Percentiles rank a stretch among this genome's conserved stretches.
Evolutionary conservation across 1,140 invertebrate genomes (phyloP).

Genomic region (Cyphomyrmex costatus): DNA sequence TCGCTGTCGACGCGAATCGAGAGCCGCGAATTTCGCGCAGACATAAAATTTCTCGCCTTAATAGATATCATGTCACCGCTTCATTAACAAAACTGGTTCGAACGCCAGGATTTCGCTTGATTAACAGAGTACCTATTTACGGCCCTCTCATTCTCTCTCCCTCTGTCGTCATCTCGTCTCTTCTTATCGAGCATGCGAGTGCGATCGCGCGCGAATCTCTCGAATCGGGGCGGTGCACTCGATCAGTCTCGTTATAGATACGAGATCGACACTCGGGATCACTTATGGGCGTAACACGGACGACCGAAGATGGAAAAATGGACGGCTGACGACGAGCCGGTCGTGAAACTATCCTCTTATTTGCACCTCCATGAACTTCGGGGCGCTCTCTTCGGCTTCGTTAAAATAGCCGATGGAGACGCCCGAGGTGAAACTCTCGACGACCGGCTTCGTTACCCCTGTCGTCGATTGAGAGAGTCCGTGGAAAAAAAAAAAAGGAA

Average conservation of each 20-base stretch:
- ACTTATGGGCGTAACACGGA: constrained; percentile 68
- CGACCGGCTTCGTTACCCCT: constrained; percentile 50
- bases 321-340: constrained; percentile 69
- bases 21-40: constrained; percentile 47
- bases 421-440: constrained; percentile 68
- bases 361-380: constrained; percentile 60
- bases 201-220: constrained; percentile 26
- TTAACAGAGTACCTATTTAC: constrained; percentile 62
- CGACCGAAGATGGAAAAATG: constrained; percentile 71
- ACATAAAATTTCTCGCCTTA: constrained; percentile 37
- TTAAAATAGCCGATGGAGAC: constrained; percentile 68
- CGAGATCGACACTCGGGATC: constrained; percentile 61
- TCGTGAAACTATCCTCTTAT: constrained; percentile 77
- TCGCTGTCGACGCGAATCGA: neutral
- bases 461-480: constrained; percentile 42
- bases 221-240: constrained; percentile 36
- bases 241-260: constrained; percentile 72
- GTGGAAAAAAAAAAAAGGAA: constrained; percentile 35
- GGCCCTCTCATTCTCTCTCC: constrained; percentile 19
- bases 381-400: constrained; percentile 55
- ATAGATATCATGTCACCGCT: constrained; percentile 63
- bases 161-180: constrained; percentile 19
- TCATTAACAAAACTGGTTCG: constrained; percentile 74
- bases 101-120: constrained; percentile 63
- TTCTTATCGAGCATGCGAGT: constrained; percentile 33